These are phyloP conservation scores for Bombycilla garrulus DNA, from an alignment of 2,113 vertebrate genomes.

Conservation along the genomic window DNA sequence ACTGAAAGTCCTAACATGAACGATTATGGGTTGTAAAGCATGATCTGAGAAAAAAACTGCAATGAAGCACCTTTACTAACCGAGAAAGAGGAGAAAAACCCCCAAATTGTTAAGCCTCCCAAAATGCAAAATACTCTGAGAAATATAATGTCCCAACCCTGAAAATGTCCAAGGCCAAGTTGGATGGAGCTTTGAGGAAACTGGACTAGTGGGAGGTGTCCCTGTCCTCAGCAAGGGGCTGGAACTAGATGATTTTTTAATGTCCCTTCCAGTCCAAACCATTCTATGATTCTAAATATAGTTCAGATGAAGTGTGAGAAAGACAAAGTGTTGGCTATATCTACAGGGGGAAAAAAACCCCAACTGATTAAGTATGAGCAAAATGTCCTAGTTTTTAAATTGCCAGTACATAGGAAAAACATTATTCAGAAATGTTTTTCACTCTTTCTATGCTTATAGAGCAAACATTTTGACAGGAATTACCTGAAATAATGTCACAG, in stretches of 20 bases:
- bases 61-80: not conserved
- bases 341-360: accelerated
- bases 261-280: not conserved
- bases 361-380: not conserved
- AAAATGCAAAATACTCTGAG: not conserved
- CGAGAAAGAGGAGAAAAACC: not conserved
- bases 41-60: not conserved
- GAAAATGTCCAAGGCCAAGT: not conserved
- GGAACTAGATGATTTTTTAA: not conserved
- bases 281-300: not conserved
- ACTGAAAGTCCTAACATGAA: not conserved
- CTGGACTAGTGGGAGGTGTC: not conserved
- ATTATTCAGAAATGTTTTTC: not conserved
- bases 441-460: not conserved
- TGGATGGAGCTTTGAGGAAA: not conserved
- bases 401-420: not conserved
- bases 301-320: not conserved
- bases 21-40: not conserved
- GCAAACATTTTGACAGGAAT: not conserved
- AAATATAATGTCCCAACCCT: not conserved
- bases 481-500: not conserved
- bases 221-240: not conserved
- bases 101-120: not conserved
- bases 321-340: not conserved
- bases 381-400: not conserved